Conservation (phyloP, 2,113 vertebrate genomes). For the Pelusios castaneus region DNA sequence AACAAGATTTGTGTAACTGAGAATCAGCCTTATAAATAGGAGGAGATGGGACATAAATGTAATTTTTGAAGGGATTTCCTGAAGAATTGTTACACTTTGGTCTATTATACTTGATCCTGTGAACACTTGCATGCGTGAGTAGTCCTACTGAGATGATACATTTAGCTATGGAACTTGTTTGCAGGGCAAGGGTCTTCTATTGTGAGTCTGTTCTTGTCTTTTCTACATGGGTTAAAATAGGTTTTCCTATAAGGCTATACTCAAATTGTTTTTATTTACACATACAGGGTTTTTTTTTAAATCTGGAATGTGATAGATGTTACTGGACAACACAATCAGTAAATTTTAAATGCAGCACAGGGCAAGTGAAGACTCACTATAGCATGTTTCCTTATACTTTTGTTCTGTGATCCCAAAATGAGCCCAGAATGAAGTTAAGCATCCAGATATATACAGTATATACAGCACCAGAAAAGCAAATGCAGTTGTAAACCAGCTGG, state of each 20-base stretch:
- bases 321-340: background rate
- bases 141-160: background rate
- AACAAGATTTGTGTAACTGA: background rate
- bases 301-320: background rate
- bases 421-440: background rate
- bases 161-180: background rate
- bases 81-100: background rate
- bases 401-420: background rate
- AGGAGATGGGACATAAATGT: background rate
- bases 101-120: background rate
- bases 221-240: background rate
- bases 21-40: background rate
- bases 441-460: background rate
- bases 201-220: background rate
- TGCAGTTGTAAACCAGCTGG: background rate
- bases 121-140: background rate
- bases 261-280: rapidly evolving
- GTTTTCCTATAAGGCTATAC: background rate
- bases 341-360: rapidly evolving
- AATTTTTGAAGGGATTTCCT: background rate
- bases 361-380: background rate
- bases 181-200: background rate
- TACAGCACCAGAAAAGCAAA: background rate
- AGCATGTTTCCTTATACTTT: background rate
- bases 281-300: background rate